Conservation (phyloP, 2,888 invertebrate genomes). For the Antitype chi region DNA sequence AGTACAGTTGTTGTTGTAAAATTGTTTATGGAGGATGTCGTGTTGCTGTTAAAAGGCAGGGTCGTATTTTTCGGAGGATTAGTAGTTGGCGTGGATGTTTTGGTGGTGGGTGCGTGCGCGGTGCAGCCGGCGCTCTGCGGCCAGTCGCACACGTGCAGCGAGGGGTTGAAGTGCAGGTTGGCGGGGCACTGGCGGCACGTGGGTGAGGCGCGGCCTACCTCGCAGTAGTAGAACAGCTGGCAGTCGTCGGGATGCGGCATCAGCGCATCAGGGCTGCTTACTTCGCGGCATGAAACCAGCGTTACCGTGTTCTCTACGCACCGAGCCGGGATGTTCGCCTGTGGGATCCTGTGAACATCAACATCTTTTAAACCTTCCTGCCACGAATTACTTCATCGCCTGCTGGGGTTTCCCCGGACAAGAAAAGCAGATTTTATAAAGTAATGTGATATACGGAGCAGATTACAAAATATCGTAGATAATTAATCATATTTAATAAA, state of each 20-base stretch:
- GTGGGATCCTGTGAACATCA: slow-evolving; percentile 18
- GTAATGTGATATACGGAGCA: not conserved
- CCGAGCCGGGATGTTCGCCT: not conserved
- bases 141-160: slow-evolving; percentile 69
- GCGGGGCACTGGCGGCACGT: slow-evolving; percentile 69
- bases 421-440: not conserved
- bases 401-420: not conserved
- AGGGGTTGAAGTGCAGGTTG: slow-evolving; percentile 72
- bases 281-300: slow-evolving; percentile 65
- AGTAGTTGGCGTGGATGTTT: not conserved
- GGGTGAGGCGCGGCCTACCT: slow-evolving; percentile 34
- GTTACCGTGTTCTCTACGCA: slow-evolving; percentile 42
- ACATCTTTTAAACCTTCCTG: not conserved
- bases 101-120: not conserved
- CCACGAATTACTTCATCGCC: not conserved
- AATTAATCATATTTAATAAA: not conserved
- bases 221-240: slow-evolving; percentile 74
- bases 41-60: not conserved
- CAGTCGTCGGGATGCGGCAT: slow-evolving; percentile 75
- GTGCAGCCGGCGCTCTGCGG: slow-evolving; percentile 69
- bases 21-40: not conserved
- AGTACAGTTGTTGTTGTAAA: not conserved
- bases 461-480: not conserved
- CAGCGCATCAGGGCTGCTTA: slow-evolving; percentile 62
- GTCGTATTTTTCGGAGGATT: not conserved